These are phyloP conservation scores for Peromyscus californicus DNA, from an alignment of 2,113 vertebrate genomes.

Conservation along the genomic window DNA sequence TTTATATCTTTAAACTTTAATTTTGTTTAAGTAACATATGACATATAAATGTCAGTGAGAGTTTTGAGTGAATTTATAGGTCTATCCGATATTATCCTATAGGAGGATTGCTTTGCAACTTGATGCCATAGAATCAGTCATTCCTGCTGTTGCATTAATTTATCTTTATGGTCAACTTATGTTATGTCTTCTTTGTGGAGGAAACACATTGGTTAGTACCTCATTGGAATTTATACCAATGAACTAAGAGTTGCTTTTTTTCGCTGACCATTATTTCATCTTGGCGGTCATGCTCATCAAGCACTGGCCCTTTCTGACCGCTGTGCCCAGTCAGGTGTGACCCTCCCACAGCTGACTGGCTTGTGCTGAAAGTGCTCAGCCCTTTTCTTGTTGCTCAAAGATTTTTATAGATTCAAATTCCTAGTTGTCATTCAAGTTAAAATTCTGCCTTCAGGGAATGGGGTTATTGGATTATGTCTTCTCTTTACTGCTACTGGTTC, in stretches of 20 bases:
- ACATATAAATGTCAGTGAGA: background rate
- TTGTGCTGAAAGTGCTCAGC: background rate
- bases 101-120: background rate
- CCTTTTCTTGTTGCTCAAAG: background rate
- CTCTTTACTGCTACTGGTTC: conserved; percentile 35
- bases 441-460: conserved; percentile 51
- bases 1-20: background rate
- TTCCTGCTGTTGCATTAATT: background rate
- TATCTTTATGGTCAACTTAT: background rate
- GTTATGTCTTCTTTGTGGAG: background rate
- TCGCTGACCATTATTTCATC: background rate
- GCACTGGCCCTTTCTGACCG: background rate
- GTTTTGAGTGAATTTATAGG: background rate
- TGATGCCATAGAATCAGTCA: background rate
- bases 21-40: background rate
- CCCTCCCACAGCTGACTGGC: background rate
- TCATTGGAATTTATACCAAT: conserved; percentile 28
- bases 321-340: background rate
- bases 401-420: conserved; percentile 45
- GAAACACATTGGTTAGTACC: background rate
- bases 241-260: background rate
- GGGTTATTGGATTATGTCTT: conserved; percentile 65
- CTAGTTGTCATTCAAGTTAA: conserved; percentile 68
- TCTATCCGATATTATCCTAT: background rate
- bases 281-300: background rate